Evolutionary conservation across 2,797 vertebrate species (phyloP).

Genomic region (Sebastes taczanowskii): DNA sequence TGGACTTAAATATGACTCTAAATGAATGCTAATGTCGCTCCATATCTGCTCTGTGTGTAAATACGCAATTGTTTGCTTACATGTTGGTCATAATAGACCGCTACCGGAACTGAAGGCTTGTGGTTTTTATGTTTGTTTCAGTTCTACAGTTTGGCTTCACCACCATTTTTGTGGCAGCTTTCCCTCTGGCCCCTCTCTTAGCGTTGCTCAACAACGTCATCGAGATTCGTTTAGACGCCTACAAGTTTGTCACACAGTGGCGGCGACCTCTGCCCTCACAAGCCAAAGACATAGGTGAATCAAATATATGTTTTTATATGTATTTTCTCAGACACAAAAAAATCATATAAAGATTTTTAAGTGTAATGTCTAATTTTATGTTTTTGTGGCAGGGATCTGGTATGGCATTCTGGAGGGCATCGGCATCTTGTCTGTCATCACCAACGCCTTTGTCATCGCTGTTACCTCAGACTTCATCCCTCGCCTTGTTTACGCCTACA

Average conservation of each 20-base stretch:
- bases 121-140: conserved; percentile 53
- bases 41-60: neutral
- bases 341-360: neutral
- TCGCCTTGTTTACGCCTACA: conserved; percentile 95
- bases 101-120: neutral
- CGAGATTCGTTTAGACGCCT: conserved; percentile 95
- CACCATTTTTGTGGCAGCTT: conserved; percentile 97
- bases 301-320: neutral
- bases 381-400: conserved; percentile 89
- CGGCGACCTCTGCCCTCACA: conserved; percentile 93
- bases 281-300: conserved; percentile 93
- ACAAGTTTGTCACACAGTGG: conserved; percentile 99
- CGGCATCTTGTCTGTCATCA: conserved; percentile 95
- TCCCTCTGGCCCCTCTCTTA: conserved; percentile 94
- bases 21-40: neutral
- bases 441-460: conserved; percentile 97
- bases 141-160: conserved; percentile 98
- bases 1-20: neutral
- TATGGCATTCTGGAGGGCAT: conserved; percentile 96
- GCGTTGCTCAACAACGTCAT: conserved; percentile 97
- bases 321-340: neutral
- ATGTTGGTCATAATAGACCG: neutral
- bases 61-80: neutral
- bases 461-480: conserved; percentile 98
- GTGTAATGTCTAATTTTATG: neutral